A percentile compares a stretch with the other conserved stretches of the same genome.
Evolutionary conservation across 2,888 invertebrate species (phyloP).

Genomic region (Pandemis corylana): DNA sequence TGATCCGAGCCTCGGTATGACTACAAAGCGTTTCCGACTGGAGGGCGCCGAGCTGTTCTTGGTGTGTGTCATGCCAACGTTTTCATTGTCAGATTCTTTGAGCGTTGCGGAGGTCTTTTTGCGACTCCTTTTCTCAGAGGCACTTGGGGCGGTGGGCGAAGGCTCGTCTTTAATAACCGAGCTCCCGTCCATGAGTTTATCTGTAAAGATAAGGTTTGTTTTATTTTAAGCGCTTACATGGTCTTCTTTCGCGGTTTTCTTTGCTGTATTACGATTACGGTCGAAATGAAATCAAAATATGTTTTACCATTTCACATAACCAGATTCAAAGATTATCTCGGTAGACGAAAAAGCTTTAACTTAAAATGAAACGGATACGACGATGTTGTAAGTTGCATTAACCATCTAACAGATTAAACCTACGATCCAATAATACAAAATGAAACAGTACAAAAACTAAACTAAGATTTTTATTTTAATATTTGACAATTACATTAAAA

Average conservation of each 20-base stretch:
- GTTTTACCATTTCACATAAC: too few species aligned
- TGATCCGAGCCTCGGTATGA: background rate
- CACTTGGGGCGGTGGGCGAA: background rate
- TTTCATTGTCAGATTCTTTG: background rate
- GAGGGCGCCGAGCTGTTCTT: background rate
- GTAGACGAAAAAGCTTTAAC: too few species aligned
- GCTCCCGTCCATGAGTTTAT: slow-evolving; percentile 33
- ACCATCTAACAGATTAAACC: too few species aligned
- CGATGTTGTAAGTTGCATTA: too few species aligned
- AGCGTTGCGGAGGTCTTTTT: background rate
- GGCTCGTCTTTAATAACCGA: slow-evolving; percentile 29
- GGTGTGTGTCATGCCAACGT: background rate
- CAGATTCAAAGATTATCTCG: too few species aligned
- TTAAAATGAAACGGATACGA: too few species aligned
- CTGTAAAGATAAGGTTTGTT: slow-evolving; percentile 43
- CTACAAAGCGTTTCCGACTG: background rate
- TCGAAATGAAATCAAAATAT: too few species aligned
- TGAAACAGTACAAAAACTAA: background rate
- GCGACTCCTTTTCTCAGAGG: background rate
- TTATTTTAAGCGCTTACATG: slow-evolving; percentile 19
- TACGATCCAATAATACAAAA: background rate
- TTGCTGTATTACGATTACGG: too few species aligned
- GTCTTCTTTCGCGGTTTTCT: too few species aligned
- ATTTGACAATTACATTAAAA: background rate
- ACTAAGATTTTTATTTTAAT: background rate